These are phyloP conservation scores for Scophthalmus maximus DNA, from an alignment of 2,113 vertebrate species.

Conservation along the genomic window DNA sequence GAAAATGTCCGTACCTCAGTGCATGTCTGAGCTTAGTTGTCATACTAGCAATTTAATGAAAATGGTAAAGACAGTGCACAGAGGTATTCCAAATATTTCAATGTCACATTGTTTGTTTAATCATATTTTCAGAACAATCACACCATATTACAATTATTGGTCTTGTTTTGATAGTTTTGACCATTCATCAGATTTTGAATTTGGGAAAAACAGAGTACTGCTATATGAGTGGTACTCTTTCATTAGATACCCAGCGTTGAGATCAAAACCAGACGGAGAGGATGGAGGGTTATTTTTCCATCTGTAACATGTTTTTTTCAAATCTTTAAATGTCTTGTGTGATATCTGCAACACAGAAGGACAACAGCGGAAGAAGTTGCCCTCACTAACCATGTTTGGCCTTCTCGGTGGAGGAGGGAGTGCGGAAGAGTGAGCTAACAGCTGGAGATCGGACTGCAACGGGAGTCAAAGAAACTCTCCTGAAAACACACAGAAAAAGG, in stretches of 20 bases:
- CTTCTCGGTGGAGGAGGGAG: constrained; percentile 80
- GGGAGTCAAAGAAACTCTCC: constrained; percentile 90
- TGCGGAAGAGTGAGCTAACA: constrained; percentile 36
- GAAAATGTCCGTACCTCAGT: too few species aligned
- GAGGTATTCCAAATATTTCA: too few species aligned
- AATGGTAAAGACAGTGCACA: too few species aligned
- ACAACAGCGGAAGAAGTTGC: neutral
- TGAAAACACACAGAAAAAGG: constrained; percentile 69
- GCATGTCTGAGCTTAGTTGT: too few species aligned
- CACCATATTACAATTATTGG: too few species aligned
- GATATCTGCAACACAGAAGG: neutral
- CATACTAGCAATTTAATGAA: too few species aligned
- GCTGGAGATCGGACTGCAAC: constrained; percentile 75
- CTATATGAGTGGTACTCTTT: too few species aligned
- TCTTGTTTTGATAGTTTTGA: too few species aligned
- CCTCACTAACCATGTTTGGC: constrained; percentile 84
- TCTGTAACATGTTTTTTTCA: neutral
- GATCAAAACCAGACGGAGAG: neutral
- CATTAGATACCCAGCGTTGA: neutral
- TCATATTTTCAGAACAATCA: too few species aligned
- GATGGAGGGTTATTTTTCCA: neutral
- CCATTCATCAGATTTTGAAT: too few species aligned
- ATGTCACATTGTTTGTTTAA: too few species aligned
- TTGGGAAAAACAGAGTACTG: too few species aligned
- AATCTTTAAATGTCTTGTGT: neutral